Conservation (phyloP, 2,888 invertebrate genomes). For the Anthrax anthrax region DNA sequence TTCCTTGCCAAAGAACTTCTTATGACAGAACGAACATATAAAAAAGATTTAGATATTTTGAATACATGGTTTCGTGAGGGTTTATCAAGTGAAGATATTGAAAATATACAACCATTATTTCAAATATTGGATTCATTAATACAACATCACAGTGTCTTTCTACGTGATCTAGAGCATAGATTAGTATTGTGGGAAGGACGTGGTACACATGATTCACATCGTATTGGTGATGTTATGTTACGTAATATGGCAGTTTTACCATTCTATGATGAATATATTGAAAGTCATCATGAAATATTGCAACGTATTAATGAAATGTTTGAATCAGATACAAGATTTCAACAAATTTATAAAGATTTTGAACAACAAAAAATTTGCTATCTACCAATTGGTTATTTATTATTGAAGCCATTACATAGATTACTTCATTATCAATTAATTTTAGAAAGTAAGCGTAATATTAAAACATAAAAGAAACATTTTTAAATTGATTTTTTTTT, state of each 20-base stretch:
- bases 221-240: conserved; percentile 61
- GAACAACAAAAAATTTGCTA: conserved; percentile 76
- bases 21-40: conserved; percentile 92
- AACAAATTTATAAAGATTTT: conserved; percentile 57
- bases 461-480: too few relatives aligned
- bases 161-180: conserved; percentile 63
- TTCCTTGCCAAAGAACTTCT: conserved; percentile 84
- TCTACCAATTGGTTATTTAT: conserved; percentile 66
- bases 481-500: background rate
- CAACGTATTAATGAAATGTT: conserved; percentile 67
- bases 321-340: conserved; percentile 53
- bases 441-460: conserved; percentile 51
- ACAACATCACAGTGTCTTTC: conserved; percentile 64
- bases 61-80: conserved; percentile 68
- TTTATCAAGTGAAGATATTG: conserved; percentile 43
- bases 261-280: conserved; percentile 56
- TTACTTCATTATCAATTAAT: conserved; percentile 69
- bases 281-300: conserved; percentile 59
- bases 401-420: conserved; percentile 71
- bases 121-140: conserved; percentile 67
- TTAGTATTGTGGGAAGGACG: conserved; percentile 59
- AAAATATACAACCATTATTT: conserved; percentile 37
- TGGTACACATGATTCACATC: conserved; percentile 40
- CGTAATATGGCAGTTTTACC: conserved; percentile 49
- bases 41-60: conserved; percentile 83